Base-by-base conservation (phyloP, 1,140 invertebrate genomes). In the Asobara japonica region DNA sequence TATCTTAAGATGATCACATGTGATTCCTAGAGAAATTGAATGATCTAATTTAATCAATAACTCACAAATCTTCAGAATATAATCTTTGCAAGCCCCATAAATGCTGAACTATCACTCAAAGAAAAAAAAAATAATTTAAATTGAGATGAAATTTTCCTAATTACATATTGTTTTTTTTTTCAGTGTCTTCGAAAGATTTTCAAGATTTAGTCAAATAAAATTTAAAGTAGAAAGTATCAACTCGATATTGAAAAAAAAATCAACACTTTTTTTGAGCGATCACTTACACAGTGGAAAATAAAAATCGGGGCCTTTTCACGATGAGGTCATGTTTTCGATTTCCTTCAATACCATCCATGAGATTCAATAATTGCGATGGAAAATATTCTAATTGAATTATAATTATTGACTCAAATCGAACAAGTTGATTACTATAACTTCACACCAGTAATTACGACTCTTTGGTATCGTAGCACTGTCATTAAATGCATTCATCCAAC, bases 401-500 rank as follows among this genome's bases (percentile, higher is more conserved):
- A 4, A 16, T 64, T 5, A 20, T 29, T 31, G 30, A 2, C 3
- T 30, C 11, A 64, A 64, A 20, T 64, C 18, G 31, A 31, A 64
- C 18, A 10, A 30, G n/a, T n/a, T n/a, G 10, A 45, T 45, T 16
- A 45, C 41, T 16, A 45, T 65, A 16, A 38, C 20, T 41, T 33
- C 64, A n/a, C n/a, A n/a, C n/a, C n/a, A 41, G 30, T 10, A 31
- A 20, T 36, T 41, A 36, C n/a, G n/a, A n/a, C n/a, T 65, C 64
- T 38, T 65, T 65, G 64, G 61, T 64, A 64, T 64, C 61, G 61
- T 64, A 36, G 33, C 29, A 64, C 29, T 64, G 29, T 33, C n/a
- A 36, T 65, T 65, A 65, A 65, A 65, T 65, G 64, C 64, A 65
- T 41, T 38, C 64, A 38, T 33, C 20, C 18, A 16, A 45, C 36